These are phyloP conservation scores for Heliconius congener DNA, from an alignment of 1,140 invertebrate genomes.

Conservation along the genomic window DNA sequence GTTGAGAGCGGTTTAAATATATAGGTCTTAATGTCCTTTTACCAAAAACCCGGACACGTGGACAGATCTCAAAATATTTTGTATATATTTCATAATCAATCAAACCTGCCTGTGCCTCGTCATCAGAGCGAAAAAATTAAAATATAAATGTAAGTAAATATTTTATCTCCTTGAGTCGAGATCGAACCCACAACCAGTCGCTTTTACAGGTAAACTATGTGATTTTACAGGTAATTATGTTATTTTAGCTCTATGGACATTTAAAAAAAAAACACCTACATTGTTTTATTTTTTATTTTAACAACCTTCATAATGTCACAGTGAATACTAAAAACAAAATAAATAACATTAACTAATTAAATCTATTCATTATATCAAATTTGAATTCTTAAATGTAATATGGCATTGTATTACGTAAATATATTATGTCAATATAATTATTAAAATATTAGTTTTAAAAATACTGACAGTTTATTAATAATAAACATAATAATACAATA, in stretches of 20 bases:
- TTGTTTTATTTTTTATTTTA: conserved; percentile 16
- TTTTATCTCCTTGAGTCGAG: too few relatives aligned
- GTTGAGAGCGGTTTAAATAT: too few relatives aligned
- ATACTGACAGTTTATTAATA: conserved; percentile 28
- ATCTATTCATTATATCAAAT: conserved; percentile 38
- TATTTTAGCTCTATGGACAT: neutral
- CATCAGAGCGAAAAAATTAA: too few relatives aligned
- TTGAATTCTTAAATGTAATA: conserved; percentile 39
- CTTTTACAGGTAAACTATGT: too few relatives aligned
- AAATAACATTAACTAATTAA: conserved; percentile 50
- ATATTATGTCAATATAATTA: conserved; percentile 6
- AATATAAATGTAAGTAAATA: too few relatives aligned
- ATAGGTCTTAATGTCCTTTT: too few relatives aligned
- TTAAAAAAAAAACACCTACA: neutral
- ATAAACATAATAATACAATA: neutral
- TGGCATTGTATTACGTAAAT: conserved; percentile 38
- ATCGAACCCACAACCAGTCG: too few relatives aligned
- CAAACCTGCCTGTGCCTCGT: too few relatives aligned
- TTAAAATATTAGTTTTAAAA: neutral
- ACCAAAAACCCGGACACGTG: too few relatives aligned
- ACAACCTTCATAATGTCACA: conserved; percentile 20
- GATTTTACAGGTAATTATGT: too few relatives aligned
- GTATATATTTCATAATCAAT: too few relatives aligned
- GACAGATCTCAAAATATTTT: too few relatives aligned
- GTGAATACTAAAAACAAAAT: conserved; percentile 43